Conservation (phyloP, 2,113 vertebrate genomes). For the Equus przewalskii region DNA sequence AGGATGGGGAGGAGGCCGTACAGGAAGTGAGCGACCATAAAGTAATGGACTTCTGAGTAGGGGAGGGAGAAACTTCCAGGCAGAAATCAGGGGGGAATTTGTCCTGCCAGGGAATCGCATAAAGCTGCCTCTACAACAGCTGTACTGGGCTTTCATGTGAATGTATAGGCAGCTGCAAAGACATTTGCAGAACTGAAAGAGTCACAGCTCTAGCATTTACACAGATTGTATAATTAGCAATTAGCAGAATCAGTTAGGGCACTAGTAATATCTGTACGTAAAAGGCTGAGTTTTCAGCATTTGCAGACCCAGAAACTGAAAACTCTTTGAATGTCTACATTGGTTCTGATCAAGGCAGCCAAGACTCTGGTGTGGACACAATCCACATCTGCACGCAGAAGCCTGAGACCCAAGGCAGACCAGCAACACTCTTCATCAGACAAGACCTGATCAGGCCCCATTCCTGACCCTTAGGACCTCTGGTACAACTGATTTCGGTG, state of each 20-base stretch:
- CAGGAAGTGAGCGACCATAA: not conserved
- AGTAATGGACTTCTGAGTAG: not conserved
- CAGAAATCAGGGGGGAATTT: not conserved
- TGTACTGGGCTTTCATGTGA: conserved; percentile 48
- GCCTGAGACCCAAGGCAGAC: not conserved
- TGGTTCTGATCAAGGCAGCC: not conserved
- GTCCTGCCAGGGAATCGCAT: conserved; percentile 44
- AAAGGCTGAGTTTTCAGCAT: conserved; percentile 12
- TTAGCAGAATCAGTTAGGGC: conserved; percentile 41
- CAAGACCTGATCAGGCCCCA: not conserved
- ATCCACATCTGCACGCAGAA: not conserved
- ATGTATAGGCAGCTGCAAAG: conserved; percentile 54
- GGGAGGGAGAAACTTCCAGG: not conserved
- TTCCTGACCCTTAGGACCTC: not conserved
- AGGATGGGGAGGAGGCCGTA: not conserved
- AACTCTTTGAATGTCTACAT: not conserved
- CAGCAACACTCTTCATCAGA: not conserved
- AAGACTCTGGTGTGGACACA: not conserved
- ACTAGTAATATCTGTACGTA: conserved; percentile 35
- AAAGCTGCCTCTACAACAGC: not conserved
- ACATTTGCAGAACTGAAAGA: conserved; percentile 1
- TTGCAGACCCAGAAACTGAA: not conserved
- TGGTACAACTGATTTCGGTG: not conserved
- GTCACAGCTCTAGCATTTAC: conserved; percentile 24
- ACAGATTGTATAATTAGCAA: conserved; percentile 62